Percentiles rank a stretch among this genome's conserved stretches.
Conservation (phyloP, 2,888 invertebrate genomes). For the Dysmachus trigonus region DNA sequence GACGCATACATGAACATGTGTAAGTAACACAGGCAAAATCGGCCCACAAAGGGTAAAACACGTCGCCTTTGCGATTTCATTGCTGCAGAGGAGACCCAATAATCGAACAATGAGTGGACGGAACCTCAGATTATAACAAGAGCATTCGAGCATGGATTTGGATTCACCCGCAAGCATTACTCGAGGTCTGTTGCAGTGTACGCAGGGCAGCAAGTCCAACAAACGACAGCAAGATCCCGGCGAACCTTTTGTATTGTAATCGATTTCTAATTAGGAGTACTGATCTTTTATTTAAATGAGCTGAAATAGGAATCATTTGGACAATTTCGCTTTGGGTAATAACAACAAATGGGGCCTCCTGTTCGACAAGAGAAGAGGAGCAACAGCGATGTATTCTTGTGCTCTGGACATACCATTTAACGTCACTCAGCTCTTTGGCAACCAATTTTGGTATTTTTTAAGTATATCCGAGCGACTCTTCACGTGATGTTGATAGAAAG, state of each 20-base stretch:
- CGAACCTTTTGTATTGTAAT: conserved; percentile 48
- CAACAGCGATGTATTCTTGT: neutral
- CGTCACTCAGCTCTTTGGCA: neutral
- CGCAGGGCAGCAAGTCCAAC: neutral
- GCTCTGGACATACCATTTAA: neutral
- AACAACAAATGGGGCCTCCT: conserved; percentile 11
- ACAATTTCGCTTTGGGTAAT: conserved; percentile 7
- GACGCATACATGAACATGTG: conserved; percentile 49
- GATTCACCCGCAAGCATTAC: conserved; percentile 34
- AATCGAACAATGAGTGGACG: conserved; percentile 47
- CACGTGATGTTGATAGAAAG: neutral
- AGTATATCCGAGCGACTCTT: neutral
- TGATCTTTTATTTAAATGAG: conserved; percentile 47
- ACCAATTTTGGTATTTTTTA: neutral
- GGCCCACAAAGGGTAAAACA: neutral
- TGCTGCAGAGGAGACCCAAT: conserved; percentile 26
- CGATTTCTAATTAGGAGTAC: conserved; percentile 48
- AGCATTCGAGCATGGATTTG: conserved; percentile 39
- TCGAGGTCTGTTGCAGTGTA: neutral
- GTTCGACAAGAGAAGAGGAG: neutral
- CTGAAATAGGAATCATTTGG: conserved; percentile 20
- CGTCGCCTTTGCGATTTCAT: neutral
- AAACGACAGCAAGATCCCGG: conserved; percentile 37
- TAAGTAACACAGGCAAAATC: conserved; percentile 44
- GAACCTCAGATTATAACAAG: conserved; percentile 29